A percentile compares a stretch with the other conserved stretches of the same genome.
Evolutionary conservation across 2,888 invertebrate species (phyloP).

Genomic region (Sphaerophoria taeniata): DNA sequence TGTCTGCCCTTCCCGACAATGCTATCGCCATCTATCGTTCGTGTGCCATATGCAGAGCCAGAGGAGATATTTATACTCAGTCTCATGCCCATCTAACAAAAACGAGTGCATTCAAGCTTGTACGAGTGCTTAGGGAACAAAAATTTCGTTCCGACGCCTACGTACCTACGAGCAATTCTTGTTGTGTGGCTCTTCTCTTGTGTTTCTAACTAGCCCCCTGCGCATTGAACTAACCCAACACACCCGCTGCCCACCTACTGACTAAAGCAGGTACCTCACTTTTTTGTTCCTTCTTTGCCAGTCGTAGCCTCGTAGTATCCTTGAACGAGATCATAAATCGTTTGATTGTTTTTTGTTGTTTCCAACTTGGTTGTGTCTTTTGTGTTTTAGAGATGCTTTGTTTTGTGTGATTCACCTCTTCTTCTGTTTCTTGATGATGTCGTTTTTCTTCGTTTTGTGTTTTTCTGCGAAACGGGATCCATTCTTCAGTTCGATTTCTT

Average conservation of each 20-base stretch:
- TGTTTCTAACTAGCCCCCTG: conserved; percentile 1
- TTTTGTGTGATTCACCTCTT: conserved; percentile 44
- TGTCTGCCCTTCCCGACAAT: background rate
- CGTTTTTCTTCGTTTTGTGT: background rate
- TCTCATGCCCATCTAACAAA: conserved; percentile 10
- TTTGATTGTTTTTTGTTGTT: conserved; percentile 69
- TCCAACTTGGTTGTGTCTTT: conserved; percentile 20
- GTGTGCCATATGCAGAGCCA: background rate
- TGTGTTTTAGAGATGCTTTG: conserved; percentile 38
- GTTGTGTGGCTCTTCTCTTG: conserved; percentile 18
- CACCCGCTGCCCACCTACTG: conserved; percentile 17
- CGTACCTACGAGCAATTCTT: conserved; percentile 21
- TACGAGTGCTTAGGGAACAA: conserved; percentile 43
- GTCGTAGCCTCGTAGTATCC: conserved; percentile 76
- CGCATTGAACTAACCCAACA: background rate
- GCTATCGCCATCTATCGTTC: background rate
- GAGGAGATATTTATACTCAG: background rate
- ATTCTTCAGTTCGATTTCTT: conserved; percentile 22
- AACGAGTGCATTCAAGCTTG: background rate
- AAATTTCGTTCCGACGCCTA: conserved; percentile 38
- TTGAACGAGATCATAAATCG: conserved; percentile 81
- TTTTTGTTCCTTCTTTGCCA: conserved; percentile 1
- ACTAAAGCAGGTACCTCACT: conserved; percentile 41
- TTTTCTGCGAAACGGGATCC: conserved; percentile 2
- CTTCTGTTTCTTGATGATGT: conserved; percentile 13